A percentile compares a stretch with the other conserved stretches of the same genome.
These are phyloP conservation scores for Bombus confusus DNA, from an alignment of 1,140 invertebrate species.

Conservation along the genomic window DNA sequence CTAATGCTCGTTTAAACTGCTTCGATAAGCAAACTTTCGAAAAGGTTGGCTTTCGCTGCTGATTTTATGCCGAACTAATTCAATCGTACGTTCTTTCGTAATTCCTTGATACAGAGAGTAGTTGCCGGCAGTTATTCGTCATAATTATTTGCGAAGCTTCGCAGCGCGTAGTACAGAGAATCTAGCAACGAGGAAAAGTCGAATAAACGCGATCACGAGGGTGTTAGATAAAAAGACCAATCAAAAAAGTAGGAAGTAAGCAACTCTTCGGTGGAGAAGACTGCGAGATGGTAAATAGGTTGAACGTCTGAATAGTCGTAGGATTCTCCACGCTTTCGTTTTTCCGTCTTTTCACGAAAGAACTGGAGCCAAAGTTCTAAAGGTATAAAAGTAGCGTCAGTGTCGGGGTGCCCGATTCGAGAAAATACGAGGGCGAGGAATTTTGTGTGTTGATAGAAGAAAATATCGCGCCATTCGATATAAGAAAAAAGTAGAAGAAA, in stretches of 20 bases:
- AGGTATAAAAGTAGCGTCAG: neutral
- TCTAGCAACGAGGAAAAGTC: neutral
- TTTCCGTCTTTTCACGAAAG: neutral
- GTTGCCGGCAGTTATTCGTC: too few relatives aligned
- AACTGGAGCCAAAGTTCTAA: neutral
- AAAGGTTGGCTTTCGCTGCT: too few relatives aligned
- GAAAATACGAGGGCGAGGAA: neutral
- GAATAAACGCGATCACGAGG: neutral
- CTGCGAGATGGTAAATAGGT: constrained; percentile 50
- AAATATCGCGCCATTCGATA: constrained; percentile 1
- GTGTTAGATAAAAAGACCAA: neutral
- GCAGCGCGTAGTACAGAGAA: neutral
- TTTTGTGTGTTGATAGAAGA: neutral
- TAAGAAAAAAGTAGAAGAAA: neutral
- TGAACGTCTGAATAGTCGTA: constrained; percentile 57
- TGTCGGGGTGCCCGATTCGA: neutral
- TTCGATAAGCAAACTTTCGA: constrained; percentile 2
- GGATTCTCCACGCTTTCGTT: neutral
- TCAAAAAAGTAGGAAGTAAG: neutral
- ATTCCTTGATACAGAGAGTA: neutral
- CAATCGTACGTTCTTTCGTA: neutral
- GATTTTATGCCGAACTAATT: neutral
- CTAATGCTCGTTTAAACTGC: neutral
- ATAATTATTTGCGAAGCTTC: neutral
- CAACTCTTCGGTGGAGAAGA: neutral